Conservation (phyloP, 2,888 invertebrate species). For the Steromphala cineraria region DNA sequence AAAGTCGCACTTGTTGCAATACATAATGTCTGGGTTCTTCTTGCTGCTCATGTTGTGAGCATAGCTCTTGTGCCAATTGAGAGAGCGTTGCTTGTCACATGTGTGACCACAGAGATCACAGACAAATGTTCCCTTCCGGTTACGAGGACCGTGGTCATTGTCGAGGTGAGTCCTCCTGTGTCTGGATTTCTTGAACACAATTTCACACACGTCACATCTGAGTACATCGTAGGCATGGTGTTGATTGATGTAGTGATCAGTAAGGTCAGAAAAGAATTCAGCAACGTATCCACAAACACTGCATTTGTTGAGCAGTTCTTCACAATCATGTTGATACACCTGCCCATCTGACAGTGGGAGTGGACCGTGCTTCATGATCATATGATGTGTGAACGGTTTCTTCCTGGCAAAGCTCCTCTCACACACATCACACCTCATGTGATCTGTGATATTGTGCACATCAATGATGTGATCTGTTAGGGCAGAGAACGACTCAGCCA, state of each 20-base stretch:
- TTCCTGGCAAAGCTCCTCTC: neutral
- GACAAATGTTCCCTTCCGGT: constrained; percentile 23
- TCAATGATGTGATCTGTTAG: constrained; percentile 14
- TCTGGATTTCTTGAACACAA: constrained; percentile 39
- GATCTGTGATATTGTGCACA: neutral
- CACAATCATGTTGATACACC: constrained; percentile 6
- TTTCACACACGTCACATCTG: constrained; percentile 54
- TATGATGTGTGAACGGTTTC: neutral
- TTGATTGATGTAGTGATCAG: neutral
- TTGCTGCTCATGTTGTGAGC: constrained; percentile 14
- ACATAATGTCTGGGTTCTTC: constrained; percentile 18
- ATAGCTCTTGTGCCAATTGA: constrained; percentile 22
- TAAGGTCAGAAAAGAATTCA: neutral
- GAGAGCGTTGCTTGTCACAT: constrained; percentile 29
- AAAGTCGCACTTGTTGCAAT: constrained; percentile 40
- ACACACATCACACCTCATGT: constrained; percentile 16
- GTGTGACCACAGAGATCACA: constrained; percentile 40
- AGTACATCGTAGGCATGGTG: constrained; percentile 9
- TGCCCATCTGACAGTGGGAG: neutral
- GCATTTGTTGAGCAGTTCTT: neutral
- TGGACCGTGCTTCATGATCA: constrained; percentile 20
- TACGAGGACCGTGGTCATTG: constrained; percentile 45
- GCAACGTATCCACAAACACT: neutral
- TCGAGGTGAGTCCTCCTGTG: constrained; percentile 43
- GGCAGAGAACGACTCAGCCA: constrained; percentile 6